Percentiles rank a stretch among this genome's conserved stretches.
Evolutionary conservation across 2,113 vertebrate genomes (phyloP).

Genomic region (Anser brachyrhynchus): DNA sequence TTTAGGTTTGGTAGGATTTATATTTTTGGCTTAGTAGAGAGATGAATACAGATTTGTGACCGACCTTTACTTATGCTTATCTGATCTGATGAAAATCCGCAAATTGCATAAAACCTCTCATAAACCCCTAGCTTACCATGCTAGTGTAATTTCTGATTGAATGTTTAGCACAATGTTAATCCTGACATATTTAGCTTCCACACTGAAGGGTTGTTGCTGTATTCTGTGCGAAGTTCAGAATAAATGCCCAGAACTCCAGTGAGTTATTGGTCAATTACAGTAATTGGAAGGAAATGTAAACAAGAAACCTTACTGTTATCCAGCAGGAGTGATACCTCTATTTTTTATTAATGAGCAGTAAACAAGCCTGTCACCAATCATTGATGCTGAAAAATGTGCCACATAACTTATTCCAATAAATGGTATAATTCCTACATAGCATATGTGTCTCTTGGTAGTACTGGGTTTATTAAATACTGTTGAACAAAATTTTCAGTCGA

Average conservation of each 20-base stretch:
- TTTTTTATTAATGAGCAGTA: constrained; percentile 72
- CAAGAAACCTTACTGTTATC: constrained; percentile 24
- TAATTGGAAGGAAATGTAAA: constrained; percentile 61
- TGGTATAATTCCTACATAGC: not conserved
- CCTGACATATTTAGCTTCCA: constrained; percentile 14
- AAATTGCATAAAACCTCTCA: constrained; percentile 45
- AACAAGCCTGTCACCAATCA: constrained; percentile 56
- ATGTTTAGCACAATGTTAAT: constrained; percentile 62
- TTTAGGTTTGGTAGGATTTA: not conserved
- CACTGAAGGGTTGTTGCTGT: constrained; percentile 5
- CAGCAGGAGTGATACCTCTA: constrained; percentile 12
- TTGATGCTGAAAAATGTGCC: constrained; percentile 45
- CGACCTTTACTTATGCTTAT: constrained; percentile 49
- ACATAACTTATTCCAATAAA: constrained; percentile 27
- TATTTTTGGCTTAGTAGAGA: constrained; percentile 25
- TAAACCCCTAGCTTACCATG: constrained; percentile 45
- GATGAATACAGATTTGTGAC: constrained; percentile 46
- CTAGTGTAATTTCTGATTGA: not conserved
- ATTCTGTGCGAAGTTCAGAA: constrained; percentile 45
- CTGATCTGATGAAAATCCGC: constrained; percentile 31
- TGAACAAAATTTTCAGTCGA: constrained; percentile 43
- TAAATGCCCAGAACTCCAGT: not conserved
- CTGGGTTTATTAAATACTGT: constrained; percentile 64
- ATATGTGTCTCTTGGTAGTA: constrained; percentile 41
- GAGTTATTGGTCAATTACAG: constrained; percentile 62